Evolutionary conservation across 2,797 vertebrate species (phyloP).

Genomic region (Gephyroberyx darwinii): DNA sequence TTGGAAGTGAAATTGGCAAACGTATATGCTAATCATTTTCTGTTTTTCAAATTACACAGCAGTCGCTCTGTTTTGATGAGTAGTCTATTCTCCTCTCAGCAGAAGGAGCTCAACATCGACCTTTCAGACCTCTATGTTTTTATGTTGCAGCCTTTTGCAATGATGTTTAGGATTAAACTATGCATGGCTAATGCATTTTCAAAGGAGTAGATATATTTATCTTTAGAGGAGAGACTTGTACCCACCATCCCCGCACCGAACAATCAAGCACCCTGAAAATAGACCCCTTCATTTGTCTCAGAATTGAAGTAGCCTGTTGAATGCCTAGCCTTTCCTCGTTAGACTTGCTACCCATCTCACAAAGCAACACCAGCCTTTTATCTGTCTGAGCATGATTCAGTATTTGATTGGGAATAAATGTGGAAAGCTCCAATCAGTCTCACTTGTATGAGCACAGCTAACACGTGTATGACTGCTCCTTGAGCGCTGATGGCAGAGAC

Average conservation of each 20-base stretch:
- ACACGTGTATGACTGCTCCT: slow-evolving; percentile 74
- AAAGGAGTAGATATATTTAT: slow-evolving; percentile 56
- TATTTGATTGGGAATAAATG: slow-evolving; percentile 66
- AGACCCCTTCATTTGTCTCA: slow-evolving; percentile 52
- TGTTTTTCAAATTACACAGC: slow-evolving; percentile 61
- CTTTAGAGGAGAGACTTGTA: slow-evolving; percentile 35
- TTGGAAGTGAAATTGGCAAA: slow-evolving; percentile 49
- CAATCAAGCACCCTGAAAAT: slow-evolving; percentile 57
- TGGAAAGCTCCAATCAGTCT: slow-evolving; percentile 76
- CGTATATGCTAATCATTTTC: slow-evolving; percentile 56
- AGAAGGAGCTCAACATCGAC: slow-evolving; percentile 39
- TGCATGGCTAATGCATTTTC: slow-evolving; percentile 60
- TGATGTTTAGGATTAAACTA: slow-evolving; percentile 55
- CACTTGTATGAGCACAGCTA: slow-evolving; percentile 72
- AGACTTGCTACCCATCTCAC: slow-evolving; percentile 58
- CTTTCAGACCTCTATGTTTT: slow-evolving; percentile 51
- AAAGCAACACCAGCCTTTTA: slow-evolving; percentile 60
- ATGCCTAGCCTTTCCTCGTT: slow-evolving; percentile 44
- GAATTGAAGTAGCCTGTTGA: slow-evolving; percentile 49
- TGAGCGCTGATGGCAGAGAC: slow-evolving; percentile 76
- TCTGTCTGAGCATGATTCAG: slow-evolving; percentile 60
- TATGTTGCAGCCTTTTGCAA: slow-evolving; percentile 35
- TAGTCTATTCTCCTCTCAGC: slow-evolving; percentile 30
- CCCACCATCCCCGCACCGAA: slow-evolving; percentile 27
- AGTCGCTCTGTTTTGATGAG: slow-evolving; percentile 50